Evolutionary conservation across 2,888 invertebrate genomes (phyloP).

Genomic region (Acleris holmiana): DNA sequence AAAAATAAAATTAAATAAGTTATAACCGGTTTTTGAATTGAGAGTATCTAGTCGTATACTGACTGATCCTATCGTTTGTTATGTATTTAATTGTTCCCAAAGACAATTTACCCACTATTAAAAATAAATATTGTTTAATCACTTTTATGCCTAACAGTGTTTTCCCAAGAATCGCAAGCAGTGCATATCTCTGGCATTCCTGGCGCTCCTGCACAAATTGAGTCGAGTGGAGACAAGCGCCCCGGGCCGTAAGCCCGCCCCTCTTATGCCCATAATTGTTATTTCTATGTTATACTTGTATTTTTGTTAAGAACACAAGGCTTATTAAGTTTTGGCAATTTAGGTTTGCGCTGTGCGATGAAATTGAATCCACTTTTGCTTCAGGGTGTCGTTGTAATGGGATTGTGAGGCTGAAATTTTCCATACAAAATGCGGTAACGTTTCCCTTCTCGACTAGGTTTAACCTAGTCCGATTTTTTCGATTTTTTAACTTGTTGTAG

Average conservation of each 20-base stretch:
- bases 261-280: conserved; percentile 49
- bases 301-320: conserved; percentile 15
- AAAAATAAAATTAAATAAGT: too few species aligned
- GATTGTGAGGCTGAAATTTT: not conserved
- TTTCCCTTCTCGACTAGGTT: too few species aligned
- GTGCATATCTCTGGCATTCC: conserved; percentile 65
- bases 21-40: too few species aligned
- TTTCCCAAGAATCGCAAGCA: conserved; percentile 55
- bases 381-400: not conserved
- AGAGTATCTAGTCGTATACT: too few species aligned
- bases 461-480: too few species aligned
- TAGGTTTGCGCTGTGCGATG: conserved; percentile 10
- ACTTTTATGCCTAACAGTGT: conserved; percentile 49
- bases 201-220: conserved; percentile 64
- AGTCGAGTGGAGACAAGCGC: conserved; percentile 45
- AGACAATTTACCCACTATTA: too few species aligned
- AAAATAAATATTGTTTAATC: conserved; percentile 1
- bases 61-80: too few species aligned
- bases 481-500: too few species aligned
- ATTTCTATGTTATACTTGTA: conserved; percentile 24
- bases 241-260: conserved; percentile 41
- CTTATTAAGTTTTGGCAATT: conserved; percentile 31
- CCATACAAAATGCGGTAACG: too few species aligned
- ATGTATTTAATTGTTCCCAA: too few species aligned
- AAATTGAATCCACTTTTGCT: conserved; percentile 18